Evolutionary conservation across 2,113 vertebrate genomes (phyloP).

Genomic region (Chaetops frenatus): DNA sequence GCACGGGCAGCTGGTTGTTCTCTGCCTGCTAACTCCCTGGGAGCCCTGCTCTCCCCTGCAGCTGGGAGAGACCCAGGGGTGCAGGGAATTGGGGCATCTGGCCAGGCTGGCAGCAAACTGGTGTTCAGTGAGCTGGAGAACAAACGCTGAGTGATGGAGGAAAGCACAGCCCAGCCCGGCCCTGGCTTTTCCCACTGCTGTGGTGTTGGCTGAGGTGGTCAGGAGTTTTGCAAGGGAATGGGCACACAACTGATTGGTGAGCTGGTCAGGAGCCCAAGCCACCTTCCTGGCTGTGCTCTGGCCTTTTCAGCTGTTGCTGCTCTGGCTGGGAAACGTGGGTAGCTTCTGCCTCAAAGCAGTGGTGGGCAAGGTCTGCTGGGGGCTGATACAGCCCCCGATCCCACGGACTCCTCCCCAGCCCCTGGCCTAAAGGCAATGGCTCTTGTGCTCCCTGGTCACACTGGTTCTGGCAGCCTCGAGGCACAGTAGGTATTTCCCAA

Average conservation of each 20-base stretch:
- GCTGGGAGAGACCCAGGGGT: neutral
- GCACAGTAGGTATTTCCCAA: neutral
- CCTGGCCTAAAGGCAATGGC: neutral
- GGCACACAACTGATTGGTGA: neutral
- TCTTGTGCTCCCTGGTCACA: neutral
- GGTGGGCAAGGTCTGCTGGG: neutral
- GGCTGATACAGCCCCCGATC: accelerated
- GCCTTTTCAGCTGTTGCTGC: neutral
- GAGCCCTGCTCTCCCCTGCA: neutral
- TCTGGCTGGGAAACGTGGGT: neutral
- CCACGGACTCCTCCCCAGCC: neutral
- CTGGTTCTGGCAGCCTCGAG: neutral
- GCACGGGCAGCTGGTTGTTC: neutral
- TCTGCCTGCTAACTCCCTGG: neutral
- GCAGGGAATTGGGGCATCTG: accelerated
- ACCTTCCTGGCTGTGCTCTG: neutral
- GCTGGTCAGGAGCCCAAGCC: neutral
- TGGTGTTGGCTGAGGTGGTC: neutral
- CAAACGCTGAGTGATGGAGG: neutral
- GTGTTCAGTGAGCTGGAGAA: neutral
- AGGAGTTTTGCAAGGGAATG: neutral
- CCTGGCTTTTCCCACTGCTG: neutral
- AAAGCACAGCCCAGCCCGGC: accelerated
- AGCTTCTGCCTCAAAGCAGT: neutral
- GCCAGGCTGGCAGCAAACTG: neutral